Conservation (phyloP, 2,888 invertebrate genomes). For the Cepaea hortensis region DNA sequence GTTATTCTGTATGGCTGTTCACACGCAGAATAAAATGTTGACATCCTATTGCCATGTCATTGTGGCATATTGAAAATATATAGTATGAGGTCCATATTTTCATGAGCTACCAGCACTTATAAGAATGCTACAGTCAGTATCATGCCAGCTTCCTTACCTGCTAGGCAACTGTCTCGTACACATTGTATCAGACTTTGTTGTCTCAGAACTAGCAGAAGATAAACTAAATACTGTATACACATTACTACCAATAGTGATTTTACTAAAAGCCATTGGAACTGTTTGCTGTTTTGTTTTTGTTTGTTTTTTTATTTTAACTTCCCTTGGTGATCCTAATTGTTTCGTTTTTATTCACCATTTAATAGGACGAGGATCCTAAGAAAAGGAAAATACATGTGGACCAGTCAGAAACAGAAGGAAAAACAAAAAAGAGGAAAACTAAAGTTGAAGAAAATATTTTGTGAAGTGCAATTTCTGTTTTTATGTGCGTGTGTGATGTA, state of each 20-base stretch:
- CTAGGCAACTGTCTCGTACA: too few relatives aligned
- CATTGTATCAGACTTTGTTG: too few relatives aligned
- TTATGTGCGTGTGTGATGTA: background rate
- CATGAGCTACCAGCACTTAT: too few relatives aligned
- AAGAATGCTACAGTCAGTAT: too few relatives aligned
- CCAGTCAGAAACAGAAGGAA: constrained; percentile 63
- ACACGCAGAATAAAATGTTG: too few relatives aligned
- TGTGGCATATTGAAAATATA: too few relatives aligned
- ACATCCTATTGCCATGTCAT: too few relatives aligned
- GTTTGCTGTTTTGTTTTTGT: background rate
- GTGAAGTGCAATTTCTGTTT: background rate
- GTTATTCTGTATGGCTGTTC: too few relatives aligned
- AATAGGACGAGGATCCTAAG: constrained; percentile 69
- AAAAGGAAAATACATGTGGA: constrained; percentile 65
- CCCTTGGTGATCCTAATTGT: background rate
- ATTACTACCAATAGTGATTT: background rate
- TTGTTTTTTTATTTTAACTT: background rate
- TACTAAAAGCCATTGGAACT: background rate
- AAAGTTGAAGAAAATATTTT: constrained; percentile 58
- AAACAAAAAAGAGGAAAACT: constrained; percentile 68
- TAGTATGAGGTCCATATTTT: too few relatives aligned
- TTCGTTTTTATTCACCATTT: background rate
- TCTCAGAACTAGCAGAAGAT: background rate
- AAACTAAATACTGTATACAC: background rate
- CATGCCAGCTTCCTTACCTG: too few relatives aligned